Conservation (phyloP, 1,140 invertebrate species). For the Gyrodactylus bullatarudis region DNA sequence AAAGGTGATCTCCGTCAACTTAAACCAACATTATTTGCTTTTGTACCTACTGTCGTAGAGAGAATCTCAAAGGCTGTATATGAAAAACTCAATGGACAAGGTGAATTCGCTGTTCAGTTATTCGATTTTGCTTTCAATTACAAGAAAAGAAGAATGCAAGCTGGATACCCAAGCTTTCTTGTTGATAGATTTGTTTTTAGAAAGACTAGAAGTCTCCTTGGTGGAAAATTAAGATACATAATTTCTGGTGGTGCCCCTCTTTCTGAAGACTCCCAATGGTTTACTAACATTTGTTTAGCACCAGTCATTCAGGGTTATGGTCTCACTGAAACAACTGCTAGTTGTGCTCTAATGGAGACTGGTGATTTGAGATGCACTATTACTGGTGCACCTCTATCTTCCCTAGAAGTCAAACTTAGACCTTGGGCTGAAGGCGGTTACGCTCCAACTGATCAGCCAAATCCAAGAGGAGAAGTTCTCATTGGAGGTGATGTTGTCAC, state of each 20-base stretch:
- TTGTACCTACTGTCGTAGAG: constrained; percentile 75
- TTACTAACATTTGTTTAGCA: constrained; percentile 59
- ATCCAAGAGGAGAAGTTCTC: constrained; percentile 60
- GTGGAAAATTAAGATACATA: constrained; percentile 47
- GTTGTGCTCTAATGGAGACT: constrained; percentile 47
- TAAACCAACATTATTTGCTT: constrained; percentile 59
- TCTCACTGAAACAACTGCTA: constrained; percentile 72
- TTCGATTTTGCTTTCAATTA: constrained; percentile 69
- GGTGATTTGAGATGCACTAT: constrained; percentile 38
- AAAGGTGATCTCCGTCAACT: constrained; percentile 51
- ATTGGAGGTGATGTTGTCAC: constrained; percentile 61
- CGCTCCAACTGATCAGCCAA: constrained; percentile 46
- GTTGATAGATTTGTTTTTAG: constrained; percentile 37
- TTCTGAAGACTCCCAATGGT: constrained; percentile 66
- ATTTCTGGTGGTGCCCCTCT: constrained; percentile 68
- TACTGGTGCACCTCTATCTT: constrained; percentile 52
- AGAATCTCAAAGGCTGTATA: constrained; percentile 71
- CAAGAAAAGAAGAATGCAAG: constrained; percentile 32
- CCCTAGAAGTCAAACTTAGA: constrained; percentile 46
- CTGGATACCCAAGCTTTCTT: constrained; percentile 19
- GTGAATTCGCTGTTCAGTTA: constrained; percentile 15
- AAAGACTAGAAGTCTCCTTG: constrained; percentile 38
- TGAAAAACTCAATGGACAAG: constrained; percentile 46
- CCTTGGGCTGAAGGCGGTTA: constrained; percentile 80
- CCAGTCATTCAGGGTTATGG: constrained; percentile 74